Conservation (phyloP, 1,140 invertebrate genomes). For the Papilio machaon region DNA sequence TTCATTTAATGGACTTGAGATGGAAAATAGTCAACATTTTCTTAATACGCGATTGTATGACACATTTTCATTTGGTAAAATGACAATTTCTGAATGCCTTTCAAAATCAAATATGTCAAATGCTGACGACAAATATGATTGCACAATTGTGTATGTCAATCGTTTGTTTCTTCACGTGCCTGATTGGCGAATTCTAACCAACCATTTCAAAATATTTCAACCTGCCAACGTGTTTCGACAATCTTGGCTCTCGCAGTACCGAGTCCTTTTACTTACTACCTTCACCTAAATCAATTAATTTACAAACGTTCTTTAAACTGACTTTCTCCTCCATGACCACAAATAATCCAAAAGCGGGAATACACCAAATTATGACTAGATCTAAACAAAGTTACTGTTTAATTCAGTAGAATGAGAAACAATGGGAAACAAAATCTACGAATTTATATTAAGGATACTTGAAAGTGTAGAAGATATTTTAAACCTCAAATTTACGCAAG, state of each 20-base stretch:
- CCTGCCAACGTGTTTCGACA: background rate
- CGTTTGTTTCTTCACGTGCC: background rate
- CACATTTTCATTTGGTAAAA: background rate
- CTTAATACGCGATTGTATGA: background rate
- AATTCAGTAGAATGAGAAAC: too few species aligned
- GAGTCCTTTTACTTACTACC: background rate
- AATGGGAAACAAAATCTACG: background rate
- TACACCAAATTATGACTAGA: too few species aligned
- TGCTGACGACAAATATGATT: background rate
- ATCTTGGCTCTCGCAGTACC: background rate
- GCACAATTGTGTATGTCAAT: background rate
- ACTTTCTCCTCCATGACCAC: background rate
- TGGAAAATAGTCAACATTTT: background rate
- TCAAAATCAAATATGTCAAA: background rate
- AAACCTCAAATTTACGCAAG: slow-evolving; percentile 15
- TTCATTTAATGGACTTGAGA: slow-evolving; percentile 12
- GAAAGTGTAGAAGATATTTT: background rate
- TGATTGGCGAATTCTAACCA: background rate
- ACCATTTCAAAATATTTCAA: background rate
- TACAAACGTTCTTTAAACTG: background rate
- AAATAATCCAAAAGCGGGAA: too few species aligned
- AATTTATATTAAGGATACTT: background rate
- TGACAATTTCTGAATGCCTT: background rate
- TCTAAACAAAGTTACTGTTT: background rate
- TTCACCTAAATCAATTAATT: background rate